Percentiles rank a stretch among this genome's conserved stretches.
phyloP scores from a whole-genome alignment of 2,888 invertebrate genomes.

The Pelosia muscerda region DNA sequence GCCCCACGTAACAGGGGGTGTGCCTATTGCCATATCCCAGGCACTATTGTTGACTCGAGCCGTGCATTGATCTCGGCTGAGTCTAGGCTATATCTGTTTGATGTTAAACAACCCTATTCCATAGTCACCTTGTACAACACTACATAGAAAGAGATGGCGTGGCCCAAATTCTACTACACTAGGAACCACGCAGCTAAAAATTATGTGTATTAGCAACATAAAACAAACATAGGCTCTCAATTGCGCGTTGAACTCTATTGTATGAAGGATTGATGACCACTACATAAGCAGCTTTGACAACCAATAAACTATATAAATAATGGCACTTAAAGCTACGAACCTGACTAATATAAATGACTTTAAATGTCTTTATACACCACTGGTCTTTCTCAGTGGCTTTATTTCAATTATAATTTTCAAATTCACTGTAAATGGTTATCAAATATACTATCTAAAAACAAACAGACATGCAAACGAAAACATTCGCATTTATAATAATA shows the following conservation, averaged over 20 bases:
- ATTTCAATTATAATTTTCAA: neutral
- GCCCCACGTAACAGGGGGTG: too few species aligned
- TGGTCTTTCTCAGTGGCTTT: neutral
- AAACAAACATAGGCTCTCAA: neutral
- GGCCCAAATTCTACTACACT: too few species aligned
- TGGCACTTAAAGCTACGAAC: neutral
- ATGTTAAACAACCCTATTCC: too few species aligned
- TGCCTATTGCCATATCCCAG: too few species aligned
- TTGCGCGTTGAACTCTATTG: constrained; percentile 73
- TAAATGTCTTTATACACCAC: neutral
- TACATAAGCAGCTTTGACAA: constrained; percentile 8
- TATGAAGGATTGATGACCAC: constrained; percentile 25
- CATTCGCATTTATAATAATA: neutral
- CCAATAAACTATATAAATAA: constrained; percentile 4
- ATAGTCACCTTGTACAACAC: too few species aligned
- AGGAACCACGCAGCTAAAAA: too few species aligned
- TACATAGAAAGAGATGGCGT: too few species aligned
- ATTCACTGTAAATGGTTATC: neutral
- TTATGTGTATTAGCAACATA: neutral
- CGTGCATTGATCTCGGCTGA: too few species aligned
- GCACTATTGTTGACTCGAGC: too few species aligned
- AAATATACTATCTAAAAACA: neutral
- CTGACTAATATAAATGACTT: neutral
- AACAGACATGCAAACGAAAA: neutral
- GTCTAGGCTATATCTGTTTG: too few species aligned